phyloP scores from a whole-genome alignment of 2,888 invertebrate genomes.

The Drosophila borealis region DNA sequence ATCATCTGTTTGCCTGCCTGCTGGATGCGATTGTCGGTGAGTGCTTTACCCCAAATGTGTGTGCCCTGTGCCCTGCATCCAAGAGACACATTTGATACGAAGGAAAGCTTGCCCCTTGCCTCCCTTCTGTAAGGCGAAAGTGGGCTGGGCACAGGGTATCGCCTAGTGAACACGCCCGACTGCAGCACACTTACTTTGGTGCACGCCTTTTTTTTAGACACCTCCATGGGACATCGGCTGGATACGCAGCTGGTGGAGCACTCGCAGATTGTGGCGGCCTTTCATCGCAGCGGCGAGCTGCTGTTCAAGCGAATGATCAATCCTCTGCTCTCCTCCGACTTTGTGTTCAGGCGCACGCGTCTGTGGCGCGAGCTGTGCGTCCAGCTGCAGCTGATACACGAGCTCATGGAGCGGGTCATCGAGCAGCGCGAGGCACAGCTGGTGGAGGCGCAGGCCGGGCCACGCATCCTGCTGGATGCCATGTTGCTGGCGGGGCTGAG shows the following conservation, averaged over 20 bases:
- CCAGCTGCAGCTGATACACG: constrained; percentile 74
- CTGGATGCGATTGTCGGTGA: constrained; percentile 88
- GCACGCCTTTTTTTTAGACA: constrained; percentile 87
- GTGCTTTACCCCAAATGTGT: not conserved
- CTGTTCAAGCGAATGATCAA: constrained; percentile 83
- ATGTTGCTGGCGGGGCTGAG: constrained; percentile 86
- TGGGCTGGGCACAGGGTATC: no score
- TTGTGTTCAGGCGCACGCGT: constrained; percentile 75
- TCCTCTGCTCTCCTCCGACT: constrained; percentile 78
- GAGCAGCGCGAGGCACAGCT: constrained; percentile 55
- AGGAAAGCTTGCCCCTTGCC: no score
- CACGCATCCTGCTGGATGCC: constrained; percentile 87
- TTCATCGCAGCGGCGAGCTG: constrained; percentile 85
- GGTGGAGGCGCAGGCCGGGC: constrained; percentile 54
- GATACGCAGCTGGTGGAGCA: constrained; percentile 82
- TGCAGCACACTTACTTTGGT: no score
- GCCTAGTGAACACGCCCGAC: no score
- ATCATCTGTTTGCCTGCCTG: constrained; percentile 88
- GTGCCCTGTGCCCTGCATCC: not conserved
- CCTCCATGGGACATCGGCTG: constrained; percentile 91
- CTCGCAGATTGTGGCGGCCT: constrained; percentile 89
- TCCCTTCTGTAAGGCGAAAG: no score
- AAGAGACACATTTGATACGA: no score
- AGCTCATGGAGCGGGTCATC: constrained; percentile 76
- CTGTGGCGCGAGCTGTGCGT: constrained; percentile 60